Conservation (phyloP, 2,888 invertebrate species). For the Drosophila nigricruria region DNA sequence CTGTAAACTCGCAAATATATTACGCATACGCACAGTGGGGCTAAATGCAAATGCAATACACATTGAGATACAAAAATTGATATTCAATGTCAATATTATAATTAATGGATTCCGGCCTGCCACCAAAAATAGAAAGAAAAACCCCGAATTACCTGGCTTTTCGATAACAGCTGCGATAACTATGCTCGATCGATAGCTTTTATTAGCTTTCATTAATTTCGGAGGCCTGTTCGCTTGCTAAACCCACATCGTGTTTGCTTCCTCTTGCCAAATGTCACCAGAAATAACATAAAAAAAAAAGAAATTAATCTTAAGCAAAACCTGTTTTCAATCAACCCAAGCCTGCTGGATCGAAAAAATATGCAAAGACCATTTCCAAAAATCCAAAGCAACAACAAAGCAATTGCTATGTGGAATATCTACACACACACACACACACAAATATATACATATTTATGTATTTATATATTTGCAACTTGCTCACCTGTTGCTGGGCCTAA, state of each 20-base stretch:
- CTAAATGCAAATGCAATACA: neutral
- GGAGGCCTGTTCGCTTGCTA: slow-evolving; percentile 25
- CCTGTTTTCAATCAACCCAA: slow-evolving; percentile 36
- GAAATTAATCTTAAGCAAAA: slow-evolving; percentile 39
- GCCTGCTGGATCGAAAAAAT: slow-evolving; percentile 11
- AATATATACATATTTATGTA: neutral
- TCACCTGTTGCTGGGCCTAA: slow-evolving; percentile 38
- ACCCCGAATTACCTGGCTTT: neutral
- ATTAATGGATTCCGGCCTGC: neutral
- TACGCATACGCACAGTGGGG: slow-evolving; percentile 18
- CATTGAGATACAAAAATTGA: neutral
- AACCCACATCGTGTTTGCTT: slow-evolving; percentile 21
- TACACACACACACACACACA: neutral
- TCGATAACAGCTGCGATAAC: neutral
- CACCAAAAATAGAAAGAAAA: slow-evolving; percentile 6
- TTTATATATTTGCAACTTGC: neutral
- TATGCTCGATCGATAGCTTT: slow-evolving; percentile 1
- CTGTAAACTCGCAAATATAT: slow-evolving; percentile 5
- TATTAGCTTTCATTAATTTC: neutral
- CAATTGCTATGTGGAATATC: slow-evolving; percentile 2
- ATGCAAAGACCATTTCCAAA: slow-evolving; percentile 21
- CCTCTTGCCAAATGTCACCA: slow-evolving; percentile 22
- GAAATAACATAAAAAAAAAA: slow-evolving; percentile 33
- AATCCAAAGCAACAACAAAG: slow-evolving; percentile 1
- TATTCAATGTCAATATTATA: neutral